phyloP scores from a whole-genome alignment of 53 echinoderm and acorn worm species.

The Paracentrotus lividus region DNA sequence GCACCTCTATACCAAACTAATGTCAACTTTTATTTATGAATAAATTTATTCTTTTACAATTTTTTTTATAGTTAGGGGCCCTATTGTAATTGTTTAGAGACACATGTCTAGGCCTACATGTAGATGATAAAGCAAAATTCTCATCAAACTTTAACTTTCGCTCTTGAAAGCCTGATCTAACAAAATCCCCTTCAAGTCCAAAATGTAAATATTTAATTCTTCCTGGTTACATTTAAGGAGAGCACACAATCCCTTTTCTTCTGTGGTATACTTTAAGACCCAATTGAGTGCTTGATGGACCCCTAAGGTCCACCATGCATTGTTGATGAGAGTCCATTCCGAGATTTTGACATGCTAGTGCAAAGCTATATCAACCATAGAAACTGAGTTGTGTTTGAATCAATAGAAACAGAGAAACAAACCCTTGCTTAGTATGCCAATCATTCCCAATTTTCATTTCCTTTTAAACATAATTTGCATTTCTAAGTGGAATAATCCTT shows the following conservation, averaged over 20 bases:
- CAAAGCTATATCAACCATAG: constrained; percentile 27
- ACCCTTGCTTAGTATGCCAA: neutral
- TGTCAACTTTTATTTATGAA: too few relatives aligned
- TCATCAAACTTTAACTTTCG: neutral
- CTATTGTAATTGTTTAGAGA: too few relatives aligned
- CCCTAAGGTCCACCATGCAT: neutral
- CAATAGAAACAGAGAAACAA: constrained; percentile 42
- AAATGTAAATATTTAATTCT: constrained; percentile 48
- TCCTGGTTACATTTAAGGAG: constrained; percentile 52
- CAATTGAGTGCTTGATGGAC: constrained; percentile 47
- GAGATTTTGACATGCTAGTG: constrained; percentile 42
- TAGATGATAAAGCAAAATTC: neutral
- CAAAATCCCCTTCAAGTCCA: constrained; percentile 12
- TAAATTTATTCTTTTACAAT: too few relatives aligned
- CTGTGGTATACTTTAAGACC: neutral
- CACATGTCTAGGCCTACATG: neutral
- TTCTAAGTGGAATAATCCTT: too few relatives aligned
- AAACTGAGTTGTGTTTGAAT: constrained; percentile 19
- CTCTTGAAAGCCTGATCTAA: neutral
- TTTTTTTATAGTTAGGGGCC: too few relatives aligned
- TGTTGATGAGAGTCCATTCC: constrained; percentile 3
- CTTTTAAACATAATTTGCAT: neutral
- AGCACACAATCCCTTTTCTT: constrained; percentile 46
- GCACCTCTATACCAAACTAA: too few relatives aligned
- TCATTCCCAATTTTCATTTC: neutral